phyloP scores from a whole-genome alignment of 2,888 invertebrate genomes.

The Tenthredo livida region DNA sequence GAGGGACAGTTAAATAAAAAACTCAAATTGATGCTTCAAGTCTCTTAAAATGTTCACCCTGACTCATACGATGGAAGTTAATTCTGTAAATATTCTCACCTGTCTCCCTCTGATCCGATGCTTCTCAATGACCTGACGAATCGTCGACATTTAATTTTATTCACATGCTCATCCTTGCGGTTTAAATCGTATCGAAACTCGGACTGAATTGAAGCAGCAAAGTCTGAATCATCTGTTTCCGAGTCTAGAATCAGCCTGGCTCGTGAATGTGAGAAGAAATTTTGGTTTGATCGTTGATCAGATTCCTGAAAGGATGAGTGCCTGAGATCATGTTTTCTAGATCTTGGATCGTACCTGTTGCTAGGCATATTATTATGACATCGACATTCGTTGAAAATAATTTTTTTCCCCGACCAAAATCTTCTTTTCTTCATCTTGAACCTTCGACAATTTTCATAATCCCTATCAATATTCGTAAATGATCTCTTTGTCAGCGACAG shows the following conservation, averaged over 20 bases:
- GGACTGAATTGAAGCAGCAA: constrained; percentile 35
- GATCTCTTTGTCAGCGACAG: constrained; percentile 2
- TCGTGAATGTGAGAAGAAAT: constrained; percentile 36
- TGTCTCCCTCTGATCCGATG: not conserved
- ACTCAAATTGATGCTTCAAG: not conserved
- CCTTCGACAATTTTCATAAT: not conserved
- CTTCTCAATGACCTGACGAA: constrained; percentile 40
- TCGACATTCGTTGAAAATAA: constrained; percentile 36
- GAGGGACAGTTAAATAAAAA: not conserved
- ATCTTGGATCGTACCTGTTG: constrained; percentile 16
- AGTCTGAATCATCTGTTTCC: constrained; percentile 47
- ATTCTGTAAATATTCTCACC: constrained; percentile 19
- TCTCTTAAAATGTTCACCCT: not conserved
- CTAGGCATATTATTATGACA: constrained; percentile 11
- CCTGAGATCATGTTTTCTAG: not conserved
- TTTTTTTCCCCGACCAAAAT: constrained; percentile 16
- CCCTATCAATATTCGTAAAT: not conserved
- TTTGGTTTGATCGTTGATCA: constrained; percentile 23
- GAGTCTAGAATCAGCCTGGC: constrained; percentile 40
- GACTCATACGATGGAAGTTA: not conserved
- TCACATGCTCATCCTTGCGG: constrained; percentile 13
- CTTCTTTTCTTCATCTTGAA: not conserved
- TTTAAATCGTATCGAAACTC: constrained; percentile 11
- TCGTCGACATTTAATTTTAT: constrained; percentile 41
- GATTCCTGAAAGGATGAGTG: constrained; percentile 5